phyloP scores from a whole-genome alignment of 2,888 invertebrate genomes.

The Drosophila algonquin region DNA sequence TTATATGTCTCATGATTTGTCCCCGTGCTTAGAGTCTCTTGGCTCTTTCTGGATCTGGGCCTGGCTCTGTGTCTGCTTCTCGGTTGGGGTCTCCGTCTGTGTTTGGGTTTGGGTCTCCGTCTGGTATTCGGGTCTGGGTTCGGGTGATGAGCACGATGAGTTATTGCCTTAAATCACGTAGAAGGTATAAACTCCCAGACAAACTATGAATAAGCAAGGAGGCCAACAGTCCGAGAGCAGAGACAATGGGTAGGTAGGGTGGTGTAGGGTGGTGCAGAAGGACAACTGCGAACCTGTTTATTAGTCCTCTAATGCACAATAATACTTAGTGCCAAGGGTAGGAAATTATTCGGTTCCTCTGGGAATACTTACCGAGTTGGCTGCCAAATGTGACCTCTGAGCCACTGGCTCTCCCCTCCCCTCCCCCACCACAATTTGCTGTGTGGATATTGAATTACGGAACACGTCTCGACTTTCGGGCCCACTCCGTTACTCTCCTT shows the following conservation, averaged over 20 bases:
- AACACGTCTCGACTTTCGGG: slow-evolving; percentile 81
- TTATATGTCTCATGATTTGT: slow-evolving; percentile 76
- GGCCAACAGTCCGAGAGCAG: slow-evolving; percentile 6
- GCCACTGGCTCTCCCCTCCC: slow-evolving; percentile 38
- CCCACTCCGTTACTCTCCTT: slow-evolving; percentile 13
- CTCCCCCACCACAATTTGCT: neutral
- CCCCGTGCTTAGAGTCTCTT: slow-evolving; percentile 19
- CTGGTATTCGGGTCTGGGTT: slow-evolving; percentile 23
- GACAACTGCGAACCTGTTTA: slow-evolving; percentile 81
- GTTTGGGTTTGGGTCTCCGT: neutral
- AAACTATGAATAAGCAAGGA: slow-evolving; percentile 61
- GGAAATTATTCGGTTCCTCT: slow-evolving; percentile 76
- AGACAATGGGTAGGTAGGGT: slow-evolving; percentile 3
- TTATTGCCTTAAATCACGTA: slow-evolving; percentile 83
- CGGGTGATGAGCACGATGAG: slow-evolving; percentile 61
- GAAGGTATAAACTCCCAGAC: slow-evolving; percentile 76
- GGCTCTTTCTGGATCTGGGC: neutral
- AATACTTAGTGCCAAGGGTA: slow-evolving; percentile 81
- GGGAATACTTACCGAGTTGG: slow-evolving; percentile 77
- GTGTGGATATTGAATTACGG: slow-evolving; percentile 74
- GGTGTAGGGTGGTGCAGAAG: neutral
- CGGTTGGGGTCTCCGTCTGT: slow-evolving; percentile 1
- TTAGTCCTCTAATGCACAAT: slow-evolving; percentile 83
- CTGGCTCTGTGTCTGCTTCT: neutral
- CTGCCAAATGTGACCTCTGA: slow-evolving; percentile 82